These are phyloP conservation scores for Epinephelus moara DNA, from an alignment of 2,113 vertebrate genomes.

Conservation along the genomic window DNA sequence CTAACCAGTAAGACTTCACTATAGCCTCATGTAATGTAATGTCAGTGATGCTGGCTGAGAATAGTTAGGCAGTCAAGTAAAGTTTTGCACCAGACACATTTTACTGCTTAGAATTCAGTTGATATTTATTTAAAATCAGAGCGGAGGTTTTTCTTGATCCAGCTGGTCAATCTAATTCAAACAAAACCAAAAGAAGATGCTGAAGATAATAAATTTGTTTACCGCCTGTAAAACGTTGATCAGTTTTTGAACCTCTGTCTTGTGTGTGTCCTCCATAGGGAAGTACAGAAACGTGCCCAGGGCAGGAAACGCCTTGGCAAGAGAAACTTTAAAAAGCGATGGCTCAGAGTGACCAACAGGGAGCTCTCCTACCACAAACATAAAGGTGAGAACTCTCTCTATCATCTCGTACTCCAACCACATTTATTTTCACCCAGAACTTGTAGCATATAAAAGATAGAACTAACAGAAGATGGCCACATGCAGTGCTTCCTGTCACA, in stretches of 20 bases:
- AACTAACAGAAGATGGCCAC: neutral
- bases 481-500: neutral
- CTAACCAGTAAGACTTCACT: neutral
- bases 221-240: neutral
- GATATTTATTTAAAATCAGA: neutral
- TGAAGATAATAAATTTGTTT: neutral
- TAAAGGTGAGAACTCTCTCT: slow-evolving; percentile 86
- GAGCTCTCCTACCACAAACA: slow-evolving; percentile 96
- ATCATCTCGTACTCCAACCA: neutral
- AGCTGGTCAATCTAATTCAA: neutral
- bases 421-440: neutral
- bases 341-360: slow-evolving; percentile 94
- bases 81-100: neutral
- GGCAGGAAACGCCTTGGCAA: slow-evolving; percentile 92
- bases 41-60: neutral
- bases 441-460: neutral
- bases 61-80: neutral
- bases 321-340: slow-evolving; percentile 96
- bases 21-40: neutral
- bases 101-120: neutral
- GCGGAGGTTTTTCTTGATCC: neutral
- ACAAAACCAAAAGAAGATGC: neutral
- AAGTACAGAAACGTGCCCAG: slow-evolving; percentile 96
- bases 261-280: slow-evolving; percentile 79
- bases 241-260: neutral